phyloP scores from a whole-genome alignment of 2,797 vertebrate species.

The Coranthus polyacanthus region DNA sequence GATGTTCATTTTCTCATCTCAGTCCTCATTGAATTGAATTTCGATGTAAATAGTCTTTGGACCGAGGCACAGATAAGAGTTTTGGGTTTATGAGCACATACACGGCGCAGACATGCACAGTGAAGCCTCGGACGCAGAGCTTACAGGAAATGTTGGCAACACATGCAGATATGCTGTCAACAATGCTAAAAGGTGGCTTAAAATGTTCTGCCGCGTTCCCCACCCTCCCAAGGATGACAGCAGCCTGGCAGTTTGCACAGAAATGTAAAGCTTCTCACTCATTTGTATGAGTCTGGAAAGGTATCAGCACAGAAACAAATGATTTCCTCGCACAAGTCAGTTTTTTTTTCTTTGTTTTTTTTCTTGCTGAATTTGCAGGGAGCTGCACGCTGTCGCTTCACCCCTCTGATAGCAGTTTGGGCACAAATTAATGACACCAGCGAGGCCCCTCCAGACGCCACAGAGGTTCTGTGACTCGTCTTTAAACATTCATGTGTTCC shows the following conservation, averaged over 20 bases:
- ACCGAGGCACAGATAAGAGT: conserved; percentile 42
- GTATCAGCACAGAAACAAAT: conserved; percentile 54
- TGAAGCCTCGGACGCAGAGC: conserved; percentile 57
- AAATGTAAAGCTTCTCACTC: conserved; percentile 56
- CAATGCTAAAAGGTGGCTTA: conserved; percentile 69
- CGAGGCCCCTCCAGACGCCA: conserved; percentile 60
- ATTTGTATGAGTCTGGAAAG: conserved; percentile 52
- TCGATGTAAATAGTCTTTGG: conserved; percentile 50
- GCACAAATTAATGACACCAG: conserved; percentile 76
- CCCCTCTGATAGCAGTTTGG: conserved; percentile 64
- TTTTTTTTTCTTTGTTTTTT: neutral
- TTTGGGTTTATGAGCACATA: conserved; percentile 40
- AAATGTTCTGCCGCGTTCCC: conserved; percentile 28
- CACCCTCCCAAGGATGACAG: conserved; percentile 34
- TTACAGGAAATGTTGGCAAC: conserved; percentile 65
- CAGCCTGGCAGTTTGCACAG: conserved; percentile 35
- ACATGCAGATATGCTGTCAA: conserved; percentile 67
- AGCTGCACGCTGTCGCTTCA: conserved; percentile 41
- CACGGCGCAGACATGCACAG: conserved; percentile 37
- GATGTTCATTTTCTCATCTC: conserved; percentile 43
- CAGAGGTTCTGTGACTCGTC: conserved; percentile 78
- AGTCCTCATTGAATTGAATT: conserved; percentile 47
- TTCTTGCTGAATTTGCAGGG: conserved; percentile 59
- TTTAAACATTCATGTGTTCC: conserved; percentile 87
- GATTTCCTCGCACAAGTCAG: conserved; percentile 42